These are phyloP conservation scores for Abscondita cerata DNA, from an alignment of 2,888 invertebrate species.

Conservation along the genomic window DNA sequence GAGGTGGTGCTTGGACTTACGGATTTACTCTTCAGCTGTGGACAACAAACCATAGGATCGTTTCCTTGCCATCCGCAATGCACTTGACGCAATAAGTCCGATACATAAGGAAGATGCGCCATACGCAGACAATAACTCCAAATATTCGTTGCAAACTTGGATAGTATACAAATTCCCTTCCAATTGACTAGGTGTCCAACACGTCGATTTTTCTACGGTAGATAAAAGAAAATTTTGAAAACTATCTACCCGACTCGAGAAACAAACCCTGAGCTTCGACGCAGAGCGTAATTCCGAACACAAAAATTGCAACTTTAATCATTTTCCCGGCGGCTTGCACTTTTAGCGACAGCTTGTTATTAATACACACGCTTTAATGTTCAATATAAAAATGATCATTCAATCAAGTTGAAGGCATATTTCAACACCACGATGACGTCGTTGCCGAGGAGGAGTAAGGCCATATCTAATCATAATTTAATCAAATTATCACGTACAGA, in stretches of 20 bases:
- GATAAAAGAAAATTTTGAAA: background rate
- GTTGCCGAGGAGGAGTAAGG: slow-evolving; percentile 20
- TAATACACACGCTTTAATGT: background rate
- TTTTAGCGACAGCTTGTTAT: background rate
- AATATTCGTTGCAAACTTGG: slow-evolving; percentile 8
- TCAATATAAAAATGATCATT: slow-evolving; percentile 17
- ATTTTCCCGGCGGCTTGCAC: slow-evolving; percentile 4
- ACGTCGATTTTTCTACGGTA: background rate
- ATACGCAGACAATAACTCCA: background rate
- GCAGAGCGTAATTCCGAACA: background rate
- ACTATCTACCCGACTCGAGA: background rate
- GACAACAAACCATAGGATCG: slow-evolving; percentile 72
- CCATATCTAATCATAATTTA: slow-evolving; percentile 22
- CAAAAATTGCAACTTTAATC: background rate
- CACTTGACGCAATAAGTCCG: slow-evolving; percentile 65
- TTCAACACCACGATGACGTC: slow-evolving; percentile 26
- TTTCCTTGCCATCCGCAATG: slow-evolving; percentile 73
- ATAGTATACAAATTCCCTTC: slow-evolving; percentile 4
- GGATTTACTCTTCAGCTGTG: slow-evolving; percentile 36
- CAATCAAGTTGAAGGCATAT: slow-evolving; percentile 20
- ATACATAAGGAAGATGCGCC: slow-evolving; percentile 56
- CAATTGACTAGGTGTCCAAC: background rate
- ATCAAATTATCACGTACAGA: slow-evolving; percentile 12
- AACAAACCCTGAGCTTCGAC: slow-evolving; percentile 10
- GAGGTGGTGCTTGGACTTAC: background rate